phyloP scores from a whole-genome alignment of 1,140 invertebrate species.

The Ceratoteleas bidentatus region DNA sequence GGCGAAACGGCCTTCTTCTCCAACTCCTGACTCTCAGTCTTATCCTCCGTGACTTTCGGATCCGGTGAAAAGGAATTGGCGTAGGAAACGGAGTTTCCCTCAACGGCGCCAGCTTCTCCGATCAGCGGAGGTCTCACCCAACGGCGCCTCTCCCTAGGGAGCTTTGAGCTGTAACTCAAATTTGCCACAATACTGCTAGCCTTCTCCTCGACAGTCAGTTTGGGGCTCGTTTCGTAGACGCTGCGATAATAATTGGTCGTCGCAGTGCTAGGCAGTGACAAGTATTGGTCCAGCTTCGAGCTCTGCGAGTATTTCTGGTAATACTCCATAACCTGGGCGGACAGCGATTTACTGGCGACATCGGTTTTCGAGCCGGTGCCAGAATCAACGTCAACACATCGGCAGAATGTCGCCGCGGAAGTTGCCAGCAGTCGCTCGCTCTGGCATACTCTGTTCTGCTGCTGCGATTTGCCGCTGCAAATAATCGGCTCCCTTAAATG shows the following conservation, averaged over 20 bases:
- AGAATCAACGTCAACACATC: constrained; percentile 35
- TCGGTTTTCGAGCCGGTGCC: constrained; percentile 26
- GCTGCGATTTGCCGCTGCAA: constrained; percentile 33
- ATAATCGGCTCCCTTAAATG: constrained; percentile 60
- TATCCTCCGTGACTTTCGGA: constrained; percentile 68
- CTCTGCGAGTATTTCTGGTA: constrained; percentile 72
- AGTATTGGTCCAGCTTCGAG: constrained; percentile 75
- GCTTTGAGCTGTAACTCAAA: constrained; percentile 64
- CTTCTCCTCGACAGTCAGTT: constrained; percentile 54
- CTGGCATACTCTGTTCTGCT: constrained; percentile 33
- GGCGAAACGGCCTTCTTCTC: constrained; percentile 80
- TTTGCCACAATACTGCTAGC: constrained; percentile 64
- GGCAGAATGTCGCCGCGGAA: constrained; percentile 44
- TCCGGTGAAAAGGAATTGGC: constrained; percentile 65
- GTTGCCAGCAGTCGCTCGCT: constrained; percentile 13
- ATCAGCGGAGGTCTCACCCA: too few species aligned
- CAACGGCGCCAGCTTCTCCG: too few species aligned
- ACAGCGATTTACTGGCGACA: constrained; percentile 67
- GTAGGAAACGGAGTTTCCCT: too few species aligned
- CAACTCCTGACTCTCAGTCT: constrained; percentile 64
- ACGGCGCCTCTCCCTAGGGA: constrained; percentile 75
- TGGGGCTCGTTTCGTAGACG: constrained; percentile 68
- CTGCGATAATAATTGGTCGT: constrained; percentile 72
- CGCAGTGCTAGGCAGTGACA: constrained; percentile 68
- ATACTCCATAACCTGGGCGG: constrained; percentile 74